phyloP scores from a whole-genome alignment of 2,888 invertebrate species.

The Apamea anceps region DNA sequence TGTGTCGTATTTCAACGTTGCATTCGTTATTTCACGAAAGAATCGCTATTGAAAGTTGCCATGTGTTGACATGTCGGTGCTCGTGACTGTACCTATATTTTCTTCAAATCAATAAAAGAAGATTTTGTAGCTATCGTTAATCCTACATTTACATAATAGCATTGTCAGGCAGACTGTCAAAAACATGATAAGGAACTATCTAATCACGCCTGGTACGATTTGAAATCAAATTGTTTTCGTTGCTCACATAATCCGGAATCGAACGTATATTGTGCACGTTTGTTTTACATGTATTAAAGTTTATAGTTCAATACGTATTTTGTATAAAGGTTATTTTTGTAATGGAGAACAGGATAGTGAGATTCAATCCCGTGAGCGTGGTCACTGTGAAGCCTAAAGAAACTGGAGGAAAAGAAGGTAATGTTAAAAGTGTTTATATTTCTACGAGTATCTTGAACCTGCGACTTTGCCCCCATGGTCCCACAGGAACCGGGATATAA shows the following conservation, averaged over 20 bases:
- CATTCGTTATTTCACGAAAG: too few species aligned
- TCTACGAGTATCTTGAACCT: neutral
- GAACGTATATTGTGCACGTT: slow-evolving; percentile 70
- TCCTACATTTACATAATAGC: slow-evolving; percentile 65
- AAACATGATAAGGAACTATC: slow-evolving; percentile 79
- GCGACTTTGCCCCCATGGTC: neutral
- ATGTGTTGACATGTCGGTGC: too few species aligned
- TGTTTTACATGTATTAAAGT: slow-evolving; percentile 42
- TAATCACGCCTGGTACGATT: slow-evolving; percentile 78
- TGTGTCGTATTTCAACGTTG: too few species aligned
- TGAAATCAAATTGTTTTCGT: slow-evolving; percentile 76
- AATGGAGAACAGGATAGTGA: slow-evolving; percentile 79
- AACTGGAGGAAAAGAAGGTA: slow-evolving; percentile 81
- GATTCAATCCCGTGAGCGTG: slow-evolving; percentile 72
- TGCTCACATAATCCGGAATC: slow-evolving; percentile 67
- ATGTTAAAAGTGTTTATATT: slow-evolving; percentile 30
- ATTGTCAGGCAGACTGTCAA: slow-evolving; percentile 65
- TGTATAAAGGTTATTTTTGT: slow-evolving; percentile 23
- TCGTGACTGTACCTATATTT: neutral
- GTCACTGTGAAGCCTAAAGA: slow-evolving; percentile 67
- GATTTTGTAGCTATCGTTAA: slow-evolving; percentile 46
- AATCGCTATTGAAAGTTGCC: too few species aligned
- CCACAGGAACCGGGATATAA: neutral
- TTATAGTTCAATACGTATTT: slow-evolving; percentile 12
- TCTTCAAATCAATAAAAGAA: slow-evolving; percentile 15